Evolutionary conservation across 2,888 invertebrate genomes (phyloP).

Genomic region (Euzetes globulus): DNA sequence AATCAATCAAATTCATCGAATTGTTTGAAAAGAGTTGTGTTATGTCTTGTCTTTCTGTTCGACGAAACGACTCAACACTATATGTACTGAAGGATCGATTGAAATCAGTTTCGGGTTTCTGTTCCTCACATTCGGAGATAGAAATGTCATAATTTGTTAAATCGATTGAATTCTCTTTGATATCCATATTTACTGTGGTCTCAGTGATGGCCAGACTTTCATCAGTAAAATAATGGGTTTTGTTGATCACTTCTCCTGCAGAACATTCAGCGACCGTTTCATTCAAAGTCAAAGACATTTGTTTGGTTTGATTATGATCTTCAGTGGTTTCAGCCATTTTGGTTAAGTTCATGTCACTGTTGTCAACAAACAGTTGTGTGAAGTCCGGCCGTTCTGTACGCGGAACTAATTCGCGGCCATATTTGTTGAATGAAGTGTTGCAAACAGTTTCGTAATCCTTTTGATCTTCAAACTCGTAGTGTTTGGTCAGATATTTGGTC

Average conservation of each 20-base stretch:
- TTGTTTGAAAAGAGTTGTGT: too few species aligned
- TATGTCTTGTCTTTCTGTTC: too few species aligned
- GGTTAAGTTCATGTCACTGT: neutral
- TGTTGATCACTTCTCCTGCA: too few species aligned
- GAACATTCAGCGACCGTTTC: neutral
- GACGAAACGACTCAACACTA: too few species aligned
- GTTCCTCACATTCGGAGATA: too few species aligned
- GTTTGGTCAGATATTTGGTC: constrained; percentile 8
- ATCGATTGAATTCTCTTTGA: too few species aligned
- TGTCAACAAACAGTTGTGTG: neutral
- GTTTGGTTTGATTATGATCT: neutral
- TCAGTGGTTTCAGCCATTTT: neutral
- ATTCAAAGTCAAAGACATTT: neutral
- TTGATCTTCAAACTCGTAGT: constrained; percentile 10
- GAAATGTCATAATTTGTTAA: too few species aligned
- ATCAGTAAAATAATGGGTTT: neutral
- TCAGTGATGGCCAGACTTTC: too few species aligned
- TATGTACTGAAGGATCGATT: too few species aligned
- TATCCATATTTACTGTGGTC: too few species aligned
- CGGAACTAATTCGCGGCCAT: constrained; percentile 9
- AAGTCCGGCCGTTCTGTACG: neutral
- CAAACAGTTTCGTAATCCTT: constrained; percentile 28
- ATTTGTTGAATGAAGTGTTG: constrained; percentile 28
- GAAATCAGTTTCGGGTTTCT: too few species aligned
- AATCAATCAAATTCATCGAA: too few species aligned